Base-by-base conservation (phyloP, 2,888 invertebrate genomes). In the Orthosia gothica region DNA sequence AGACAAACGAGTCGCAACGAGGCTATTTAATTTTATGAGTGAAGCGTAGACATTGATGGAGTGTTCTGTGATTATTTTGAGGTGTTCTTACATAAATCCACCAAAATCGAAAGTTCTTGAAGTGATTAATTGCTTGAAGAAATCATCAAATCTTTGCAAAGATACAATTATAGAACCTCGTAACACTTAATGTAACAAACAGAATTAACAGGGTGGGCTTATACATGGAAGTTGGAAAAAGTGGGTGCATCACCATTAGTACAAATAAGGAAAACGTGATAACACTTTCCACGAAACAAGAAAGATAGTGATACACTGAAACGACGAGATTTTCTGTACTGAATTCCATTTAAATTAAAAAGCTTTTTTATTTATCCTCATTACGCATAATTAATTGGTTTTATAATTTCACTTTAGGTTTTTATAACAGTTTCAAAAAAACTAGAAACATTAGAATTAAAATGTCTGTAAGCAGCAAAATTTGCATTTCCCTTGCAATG, bases 401-500 rank as follows among this genome's bases (percentile, higher is more conserved):
- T 32, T 50, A 32, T 26, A 15, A 50, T 16, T 32, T 40, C 5
- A 20, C n/a, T 12, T 40, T 40, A 40, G 1, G 5, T 61, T 2
- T 1, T 49, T 12, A n/a, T n/a, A n/a, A 5, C 5, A 40, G 32
- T 50, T 40, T 62, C 9, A 13, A n/a, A 63, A 63, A 3, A 1
- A 65, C 13, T n/a, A 55, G 50, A 64, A 65, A 47, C n/a, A 54
- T 65, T 32, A 26, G 52, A n/a, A 67, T 50, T 58, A n/a, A 65
- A 55, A 66, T 45, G n/a, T 68, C 13, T 64, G 40, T 13, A 18
- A 64, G 15, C 50, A 64, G 18, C 45, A 32, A 64, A 11, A 20
- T 64, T 74, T 58, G 12, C 63, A 71, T 52, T 71, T 63, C 45
- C 45, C 52, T 52, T 32, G 32, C 15, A 16, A 63, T 70, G 63